Conservation (phyloP, 30 jellyfish, hydroid and myxozoan species). For the Hydra vulgaris region DNA sequence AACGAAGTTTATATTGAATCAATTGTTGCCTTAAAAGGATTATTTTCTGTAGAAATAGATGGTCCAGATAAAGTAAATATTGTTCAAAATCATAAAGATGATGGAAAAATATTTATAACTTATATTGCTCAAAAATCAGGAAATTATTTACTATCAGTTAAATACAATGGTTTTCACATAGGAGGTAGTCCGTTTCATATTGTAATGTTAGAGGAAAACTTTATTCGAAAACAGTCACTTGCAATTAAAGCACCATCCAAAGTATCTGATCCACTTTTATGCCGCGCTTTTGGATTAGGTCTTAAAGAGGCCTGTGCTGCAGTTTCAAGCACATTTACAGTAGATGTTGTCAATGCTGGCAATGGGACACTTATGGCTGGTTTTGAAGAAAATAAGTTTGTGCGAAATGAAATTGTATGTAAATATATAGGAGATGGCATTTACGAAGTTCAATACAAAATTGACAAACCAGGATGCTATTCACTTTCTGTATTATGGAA, state of each 20-base stretch:
- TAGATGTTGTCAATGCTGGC: conserved; percentile 79
- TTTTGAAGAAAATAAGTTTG: conserved; percentile 47
- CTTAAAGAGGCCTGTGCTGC: conserved; percentile 52
- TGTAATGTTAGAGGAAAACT: conserved; percentile 31
- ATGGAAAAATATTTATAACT: conserved; percentile 32
- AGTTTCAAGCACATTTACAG: conserved; percentile 43
- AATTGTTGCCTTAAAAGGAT: neutral
- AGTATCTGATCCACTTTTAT: conserved; percentile 15
- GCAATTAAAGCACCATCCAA: too few species aligned
- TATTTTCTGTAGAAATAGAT: conserved; percentile 59
- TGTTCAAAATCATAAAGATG: conserved; percentile 32
- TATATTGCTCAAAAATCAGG: conserved; percentile 63
- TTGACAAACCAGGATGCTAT: too few species aligned
- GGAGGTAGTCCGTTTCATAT: conserved; percentile 72
- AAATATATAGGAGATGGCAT: conserved; percentile 71
- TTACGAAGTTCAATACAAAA: conserved; percentile 69
- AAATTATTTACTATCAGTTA: conserved; percentile 40
- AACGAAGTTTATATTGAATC: conserved; percentile 4
- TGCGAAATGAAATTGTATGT: conserved; percentile 58
- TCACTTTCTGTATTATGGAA: too few species aligned
- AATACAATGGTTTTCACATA: conserved; percentile 71
- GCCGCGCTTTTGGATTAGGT: conserved; percentile 48
- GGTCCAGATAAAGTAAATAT: conserved; percentile 79
- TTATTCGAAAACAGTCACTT: neutral
- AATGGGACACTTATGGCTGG: conserved; percentile 73